Evolutionary conservation across 2,888 invertebrate genomes (phyloP), one percentile per base, ranked within the genome.

Genomic region (Byasa hedistus): DNA sequence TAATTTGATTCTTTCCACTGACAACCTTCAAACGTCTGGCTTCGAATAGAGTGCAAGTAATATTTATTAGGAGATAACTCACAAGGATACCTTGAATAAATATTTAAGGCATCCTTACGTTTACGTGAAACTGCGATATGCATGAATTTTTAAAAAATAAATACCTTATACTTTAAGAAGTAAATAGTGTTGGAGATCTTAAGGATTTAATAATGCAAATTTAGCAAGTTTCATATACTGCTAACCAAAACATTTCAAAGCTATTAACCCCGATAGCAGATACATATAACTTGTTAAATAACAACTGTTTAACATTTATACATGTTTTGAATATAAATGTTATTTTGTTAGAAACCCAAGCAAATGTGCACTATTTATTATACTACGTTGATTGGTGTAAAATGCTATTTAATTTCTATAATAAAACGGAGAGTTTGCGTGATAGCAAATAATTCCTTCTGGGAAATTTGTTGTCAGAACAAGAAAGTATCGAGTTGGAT

Each of bases 231-330:
- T 19, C 21, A 39, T 54, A 36, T 36, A 54, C 23, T 55, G 36
- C 21, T 15, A 52, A 36, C 23, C 7, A 21, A 57, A 56, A 56
- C 56, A 48, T 57, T 24, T 24, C 62, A 48, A 10, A n/a, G 48
- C 23, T n/a, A 27, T 57, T 62, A 48, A 62, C 62, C 62, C 21
- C 56, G 61, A 39, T 54, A 44, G 10, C 17, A 44, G 17, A 44
- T 15, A 17, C 4, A 10, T 44, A 44, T 4, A 44, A 44, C 44
- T 32, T 32, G 32, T 32, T 27, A 27, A 27, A 10, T 15, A 39
- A 39, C 39, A 39, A 39, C 2, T 4, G 15, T 44, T 44, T 44
- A 19, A 17, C 44, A 44, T 17, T 19, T 17, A 19, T 17, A 15
- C 3, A 44, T 19, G 15, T 7, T 7, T 36, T 7, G 10, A 36